These are phyloP conservation scores for Gallinago solitaria DNA, from an alignment of 2,797 vertebrate genomes.

Conservation along the genomic window DNA sequence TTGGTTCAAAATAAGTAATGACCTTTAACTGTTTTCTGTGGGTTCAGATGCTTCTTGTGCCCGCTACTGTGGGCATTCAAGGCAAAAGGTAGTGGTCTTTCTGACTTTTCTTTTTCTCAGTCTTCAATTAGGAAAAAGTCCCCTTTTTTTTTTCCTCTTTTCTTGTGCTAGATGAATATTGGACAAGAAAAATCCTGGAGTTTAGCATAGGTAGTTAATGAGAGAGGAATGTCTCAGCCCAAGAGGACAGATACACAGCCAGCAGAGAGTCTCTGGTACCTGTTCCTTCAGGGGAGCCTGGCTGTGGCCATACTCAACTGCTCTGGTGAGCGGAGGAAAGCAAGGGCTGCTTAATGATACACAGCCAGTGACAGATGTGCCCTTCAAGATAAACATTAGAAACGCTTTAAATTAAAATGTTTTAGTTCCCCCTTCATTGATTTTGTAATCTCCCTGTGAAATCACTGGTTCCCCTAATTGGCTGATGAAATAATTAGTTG, in stretches of 20 bases:
- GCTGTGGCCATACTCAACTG: not conserved
- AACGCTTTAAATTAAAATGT: conserved; percentile 27
- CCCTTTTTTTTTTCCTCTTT: not conserved
- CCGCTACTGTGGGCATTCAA: not conserved
- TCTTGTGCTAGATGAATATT: not conserved
- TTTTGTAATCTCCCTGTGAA: conserved; percentile 51
- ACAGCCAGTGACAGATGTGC: not conserved
- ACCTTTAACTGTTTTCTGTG: not conserved
- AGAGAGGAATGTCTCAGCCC: not conserved
- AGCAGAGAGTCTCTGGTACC: not conserved
- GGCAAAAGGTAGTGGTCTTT: not conserved
- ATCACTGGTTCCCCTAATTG: conserved; percentile 35
- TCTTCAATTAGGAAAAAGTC: not conserved
- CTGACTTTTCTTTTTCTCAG: not conserved
- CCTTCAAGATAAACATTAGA: conserved; percentile 35
- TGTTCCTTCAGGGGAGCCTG: not conserved
- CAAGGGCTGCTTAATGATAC: not conserved
- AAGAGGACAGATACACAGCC: not conserved
- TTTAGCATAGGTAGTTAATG: not conserved
- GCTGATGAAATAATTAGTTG: conserved; percentile 62
- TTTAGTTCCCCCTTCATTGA: not conserved
- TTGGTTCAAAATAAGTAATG: not conserved
- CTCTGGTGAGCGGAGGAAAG: not conserved
- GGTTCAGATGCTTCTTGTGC: not conserved
- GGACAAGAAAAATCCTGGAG: not conserved